Base-by-base conservation (phyloP, 2,797 vertebrate species). In the Coendou prehensilis region DNA sequence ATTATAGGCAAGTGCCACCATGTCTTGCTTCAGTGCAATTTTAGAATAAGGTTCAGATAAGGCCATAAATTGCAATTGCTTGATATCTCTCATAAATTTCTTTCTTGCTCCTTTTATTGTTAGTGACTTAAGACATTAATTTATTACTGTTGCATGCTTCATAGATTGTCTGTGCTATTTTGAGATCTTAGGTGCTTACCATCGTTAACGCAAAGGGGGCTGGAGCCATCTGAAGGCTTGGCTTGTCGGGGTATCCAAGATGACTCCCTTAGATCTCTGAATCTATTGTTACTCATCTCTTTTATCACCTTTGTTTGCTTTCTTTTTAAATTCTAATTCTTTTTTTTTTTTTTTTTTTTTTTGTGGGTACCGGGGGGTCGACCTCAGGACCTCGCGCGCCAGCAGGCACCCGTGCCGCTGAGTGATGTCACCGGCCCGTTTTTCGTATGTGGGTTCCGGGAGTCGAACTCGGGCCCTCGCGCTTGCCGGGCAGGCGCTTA, bases 281-380 rank as follows among this genome's bases (percentile, higher is more conserved):
- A 33, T 64, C 23, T 87, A 0, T 67, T 4, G 7, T 41, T 59
- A 54, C n/a, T 69, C 13, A 17, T 69, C 9, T 78, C 17, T 79
- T 57, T 91, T 47, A 41, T 94, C 67, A 54, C 33, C 28, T 69
- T 89, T 85, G 59, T 61, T 67, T 83, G 41, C n/a, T 84, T 88
- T 87, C 11, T 67, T 78, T 90, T 81, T 1, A 76, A 7, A 81
- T 82, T 63, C 26, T 81, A 22, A 41, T 9, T 67, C 22, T 89
- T 76, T 89, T n/a, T n/a, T n/a, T n/a, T n/a, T n/a, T n/a, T n/a
- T n/a, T n/a, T n/a, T n/a, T n/a, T n/a, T n/a, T n/a, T n/a, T n/a
- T n/a, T n/a, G n/a, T n/a, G n/a, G n/a, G n/a, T n/a, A n/a, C n/a
- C n/a, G n/a, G n/a, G n/a, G n/a, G n/a, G n/a, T n/a, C n/a, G n/a